Percentiles rank a stretch among this genome's conserved stretches.
phyloP scores from a whole-genome alignment of 2,113 vertebrate species.

The Ondatra zibethicus region DNA sequence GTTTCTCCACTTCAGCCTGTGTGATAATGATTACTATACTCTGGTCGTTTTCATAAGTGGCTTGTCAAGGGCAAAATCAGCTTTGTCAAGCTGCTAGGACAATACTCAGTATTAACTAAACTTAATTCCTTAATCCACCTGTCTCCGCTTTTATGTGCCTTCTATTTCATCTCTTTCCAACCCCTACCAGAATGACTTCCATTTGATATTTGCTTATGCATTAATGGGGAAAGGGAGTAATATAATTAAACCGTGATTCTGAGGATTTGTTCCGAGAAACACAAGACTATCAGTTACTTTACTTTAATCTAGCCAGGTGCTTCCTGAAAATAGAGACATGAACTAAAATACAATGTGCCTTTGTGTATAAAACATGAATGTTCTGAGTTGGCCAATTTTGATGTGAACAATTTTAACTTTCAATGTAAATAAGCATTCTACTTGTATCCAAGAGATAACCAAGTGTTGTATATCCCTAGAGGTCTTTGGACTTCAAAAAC shows the following conservation, averaged over 20 bases:
- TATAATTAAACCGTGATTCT: background rate
- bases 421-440: background rate
- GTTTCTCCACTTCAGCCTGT: background rate
- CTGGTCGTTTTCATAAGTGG: background rate
- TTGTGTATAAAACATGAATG: background rate
- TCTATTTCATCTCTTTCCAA: background rate
- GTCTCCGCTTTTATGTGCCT: background rate
- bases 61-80: background rate
- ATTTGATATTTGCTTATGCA: background rate
- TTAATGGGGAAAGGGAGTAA: background rate
- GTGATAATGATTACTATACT: background rate
- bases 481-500: background rate
- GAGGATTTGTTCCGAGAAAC: conserved; percentile 1
- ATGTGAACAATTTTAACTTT: background rate
- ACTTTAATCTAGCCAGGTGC: background rate
- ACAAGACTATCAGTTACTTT: background rate
- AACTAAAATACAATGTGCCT: background rate
- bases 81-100: background rate
- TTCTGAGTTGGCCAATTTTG: background rate
- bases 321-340: background rate
- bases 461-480: background rate
- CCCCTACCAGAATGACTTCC: background rate
- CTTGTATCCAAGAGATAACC: background rate
- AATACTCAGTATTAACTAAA: background rate
- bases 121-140: background rate